Base-by-base conservation (phyloP, 2,113 vertebrate genomes). In the Oceanites oceanicus region DNA sequence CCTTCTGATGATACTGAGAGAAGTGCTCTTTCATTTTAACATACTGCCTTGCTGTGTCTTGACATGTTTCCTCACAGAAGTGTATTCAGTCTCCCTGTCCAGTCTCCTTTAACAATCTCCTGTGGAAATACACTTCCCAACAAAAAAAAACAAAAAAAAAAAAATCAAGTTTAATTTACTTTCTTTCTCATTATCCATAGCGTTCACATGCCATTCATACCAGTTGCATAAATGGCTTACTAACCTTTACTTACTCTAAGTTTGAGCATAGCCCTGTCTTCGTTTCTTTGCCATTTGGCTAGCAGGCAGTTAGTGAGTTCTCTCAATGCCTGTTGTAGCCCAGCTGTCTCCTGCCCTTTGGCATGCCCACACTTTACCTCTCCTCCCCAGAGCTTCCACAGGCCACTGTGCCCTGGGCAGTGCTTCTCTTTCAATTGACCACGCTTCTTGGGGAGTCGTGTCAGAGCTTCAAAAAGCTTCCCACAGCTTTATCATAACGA, bases 391-490 rank as follows among this genome's bases (percentile, higher is more conserved):
- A 81, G 79, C 72, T 95, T 86, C 5, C 36, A 6, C 4, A 0
- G 65, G 53, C 76, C 53, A 42, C 90, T 0, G 11, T 68, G 59
- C 79, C 70, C 84, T 70, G 74, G 32, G 84, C 66, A 23, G 8
- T 30, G 45, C 58, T 88, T 79, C 83, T 73, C 89, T 92, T 72
- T 86, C 89, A 91, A 66, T 82, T 72, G 94, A 65, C 89, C 91
- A 87, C 1, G 5, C 84, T 91, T 80, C 84, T 86, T 26, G 71
- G 88, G 73, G 89, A 95, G 85, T 32, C 22, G 0, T 71, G 80
- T 92, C 91, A 96, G 88, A 87, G 93, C 71, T 95, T 94, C 92
- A 82, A 84, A 93, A 86, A 93, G 70, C 94, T 93, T 96, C 96
- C 89, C 94, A 93, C 90, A 86, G 91, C 72, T 95, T 95, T 83